phyloP scores from a whole-genome alignment of 2,797 vertebrate species.

The Ciconia nigra region DNA sequence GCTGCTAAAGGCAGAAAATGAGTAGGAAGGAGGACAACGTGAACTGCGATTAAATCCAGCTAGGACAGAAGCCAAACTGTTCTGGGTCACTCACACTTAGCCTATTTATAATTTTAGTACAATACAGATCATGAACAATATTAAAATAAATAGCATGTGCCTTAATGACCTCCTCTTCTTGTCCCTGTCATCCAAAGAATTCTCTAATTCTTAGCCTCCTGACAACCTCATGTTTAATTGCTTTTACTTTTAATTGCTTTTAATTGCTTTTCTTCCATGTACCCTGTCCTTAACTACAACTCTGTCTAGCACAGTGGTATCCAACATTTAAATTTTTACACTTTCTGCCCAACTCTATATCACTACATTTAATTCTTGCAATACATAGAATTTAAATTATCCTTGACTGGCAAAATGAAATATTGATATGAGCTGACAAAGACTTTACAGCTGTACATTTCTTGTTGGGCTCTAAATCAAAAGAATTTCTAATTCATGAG shows the following conservation, averaged over 20 bases:
- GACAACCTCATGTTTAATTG: neutral
- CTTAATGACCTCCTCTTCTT: slow-evolving; percentile 29
- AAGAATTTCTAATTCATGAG: neutral
- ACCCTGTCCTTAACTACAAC: neutral
- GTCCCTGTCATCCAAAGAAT: neutral
- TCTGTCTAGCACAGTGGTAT: neutral
- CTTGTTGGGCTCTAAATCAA: neutral
- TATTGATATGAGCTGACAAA: neutral
- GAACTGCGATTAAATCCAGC: slow-evolving; percentile 27
- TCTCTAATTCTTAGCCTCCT: slow-evolving; percentile 16
- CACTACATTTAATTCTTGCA: neutral
- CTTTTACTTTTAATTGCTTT: neutral
- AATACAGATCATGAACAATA: slow-evolving; percentile 10
- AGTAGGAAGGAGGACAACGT: slow-evolving; percentile 41
- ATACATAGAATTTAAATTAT: neutral
- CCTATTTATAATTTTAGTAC: slow-evolving; percentile 52
- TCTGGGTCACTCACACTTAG: slow-evolving; percentile 56
- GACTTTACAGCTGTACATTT: neutral
- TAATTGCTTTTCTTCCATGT: neutral
- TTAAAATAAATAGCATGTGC: slow-evolving; percentile 26
- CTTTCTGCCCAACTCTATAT: neutral
- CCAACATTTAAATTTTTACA: neutral
- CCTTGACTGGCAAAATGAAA: neutral
- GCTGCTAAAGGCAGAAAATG: slow-evolving; percentile 23
- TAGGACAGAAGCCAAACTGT: slow-evolving; percentile 37